Conservation (phyloP, 2,113 vertebrate genomes). For the Hucho hucho region DNA sequence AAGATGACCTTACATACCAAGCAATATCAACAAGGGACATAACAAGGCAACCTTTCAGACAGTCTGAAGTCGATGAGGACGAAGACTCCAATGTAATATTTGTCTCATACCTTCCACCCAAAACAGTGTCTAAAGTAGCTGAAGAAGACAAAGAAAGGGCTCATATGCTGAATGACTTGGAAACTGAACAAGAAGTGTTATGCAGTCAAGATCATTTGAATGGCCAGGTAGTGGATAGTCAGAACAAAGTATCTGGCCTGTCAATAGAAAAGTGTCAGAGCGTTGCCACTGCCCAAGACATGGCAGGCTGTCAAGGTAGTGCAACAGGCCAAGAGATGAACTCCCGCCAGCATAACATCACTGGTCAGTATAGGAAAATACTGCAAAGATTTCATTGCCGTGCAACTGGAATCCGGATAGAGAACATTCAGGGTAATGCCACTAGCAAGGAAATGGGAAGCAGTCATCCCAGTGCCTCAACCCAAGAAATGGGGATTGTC, state of each 20-base stretch:
- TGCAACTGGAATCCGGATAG: neutral
- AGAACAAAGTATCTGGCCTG: neutral
- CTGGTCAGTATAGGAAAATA: constrained; percentile 3
- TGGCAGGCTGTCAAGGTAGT: neutral
- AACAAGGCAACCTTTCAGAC: neutral
- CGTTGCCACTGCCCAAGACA: neutral
- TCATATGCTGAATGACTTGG: neutral
- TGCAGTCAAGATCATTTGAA: neutral
- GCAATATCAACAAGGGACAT: neutral
- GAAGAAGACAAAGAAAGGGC: neutral
- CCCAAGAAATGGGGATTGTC: neutral
- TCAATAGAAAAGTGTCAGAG: neutral
- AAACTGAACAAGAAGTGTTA: neutral
- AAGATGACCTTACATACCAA: constrained; percentile 13
- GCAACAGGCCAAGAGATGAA: neutral
- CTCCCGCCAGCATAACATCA: neutral
- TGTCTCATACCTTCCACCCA: constrained; percentile 73
- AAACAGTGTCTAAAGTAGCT: constrained; percentile 15
- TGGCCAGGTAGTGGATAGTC: neutral
- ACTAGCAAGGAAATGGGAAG: neutral
- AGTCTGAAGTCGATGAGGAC: constrained; percentile 31
- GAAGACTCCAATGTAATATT: constrained; percentile 74
- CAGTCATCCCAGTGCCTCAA: neutral
- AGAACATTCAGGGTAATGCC: neutral
- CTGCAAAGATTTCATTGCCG: neutral